phyloP scores from a whole-genome alignment of 2,888 invertebrate species.

The Eupithecia exiguata region DNA sequence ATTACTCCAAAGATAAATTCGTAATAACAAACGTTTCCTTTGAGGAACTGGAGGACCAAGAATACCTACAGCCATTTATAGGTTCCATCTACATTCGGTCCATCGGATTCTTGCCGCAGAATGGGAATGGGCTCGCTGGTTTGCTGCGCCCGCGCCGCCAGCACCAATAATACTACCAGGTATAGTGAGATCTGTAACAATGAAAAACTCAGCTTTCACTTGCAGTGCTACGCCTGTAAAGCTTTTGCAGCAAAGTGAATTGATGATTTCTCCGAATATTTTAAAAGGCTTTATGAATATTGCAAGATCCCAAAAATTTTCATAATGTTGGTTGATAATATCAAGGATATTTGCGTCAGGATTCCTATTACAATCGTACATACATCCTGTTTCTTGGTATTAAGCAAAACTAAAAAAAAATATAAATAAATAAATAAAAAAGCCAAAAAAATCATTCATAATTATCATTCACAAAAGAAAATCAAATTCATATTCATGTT shows the following conservation, averaged over 20 bases:
- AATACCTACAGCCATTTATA: slow-evolving; percentile 85
- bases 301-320: neutral
- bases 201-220: neutral
- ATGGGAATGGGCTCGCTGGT: slow-evolving; percentile 83
- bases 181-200: slow-evolving; percentile 65
- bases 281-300: neutral
- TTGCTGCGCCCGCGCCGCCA: slow-evolving; percentile 57
- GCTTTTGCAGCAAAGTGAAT: neutral
- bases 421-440: too few relatives aligned
- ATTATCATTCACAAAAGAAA: too few relatives aligned
- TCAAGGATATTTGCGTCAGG: neutral
- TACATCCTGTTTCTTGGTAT: too few relatives aligned
- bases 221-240: neutral
- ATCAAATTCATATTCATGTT: too few relatives aligned
- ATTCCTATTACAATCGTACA: neutral
- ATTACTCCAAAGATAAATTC: neutral
- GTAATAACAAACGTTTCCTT: neutral
- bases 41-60: too few relatives aligned
- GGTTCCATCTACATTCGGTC: slow-evolving; percentile 85
- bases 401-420: too few relatives aligned
- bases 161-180: slow-evolving; percentile 53
- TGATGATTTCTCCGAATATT: neutral
- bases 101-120: slow-evolving; percentile 84
- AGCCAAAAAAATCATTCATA: too few relatives aligned
- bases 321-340: neutral